These are phyloP conservation scores for Bombus confusus DNA, from an alignment of 1,140 invertebrate genomes.

Conservation along the genomic window DNA sequence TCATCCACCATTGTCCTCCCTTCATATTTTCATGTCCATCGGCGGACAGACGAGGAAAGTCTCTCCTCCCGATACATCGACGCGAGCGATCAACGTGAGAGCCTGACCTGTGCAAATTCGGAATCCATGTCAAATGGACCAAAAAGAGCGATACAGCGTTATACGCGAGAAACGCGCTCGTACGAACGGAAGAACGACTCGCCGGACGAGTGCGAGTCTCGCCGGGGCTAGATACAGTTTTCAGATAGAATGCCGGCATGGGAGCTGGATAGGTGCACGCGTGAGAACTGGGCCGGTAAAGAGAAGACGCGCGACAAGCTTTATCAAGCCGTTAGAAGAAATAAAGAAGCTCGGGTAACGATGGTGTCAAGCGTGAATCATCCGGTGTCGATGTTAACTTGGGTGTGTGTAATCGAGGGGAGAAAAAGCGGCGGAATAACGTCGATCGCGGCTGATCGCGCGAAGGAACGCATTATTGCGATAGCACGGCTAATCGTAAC, in stretches of 20 bases:
- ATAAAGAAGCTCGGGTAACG: constrained; percentile 32
- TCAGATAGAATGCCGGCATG: constrained; percentile 46
- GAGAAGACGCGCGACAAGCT: constrained; percentile 58
- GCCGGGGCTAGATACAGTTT: constrained; percentile 51
- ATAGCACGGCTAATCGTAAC: constrained; percentile 33
- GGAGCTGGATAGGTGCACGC: constrained; percentile 25
- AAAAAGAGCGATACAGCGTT: neutral
- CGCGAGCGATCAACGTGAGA: neutral
- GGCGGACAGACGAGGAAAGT: no score
- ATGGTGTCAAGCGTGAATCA: constrained; percentile 37
- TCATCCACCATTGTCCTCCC: no score
- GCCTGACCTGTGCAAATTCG: constrained; percentile 2
- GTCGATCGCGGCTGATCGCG: constrained; percentile 16
- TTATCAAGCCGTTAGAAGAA: constrained; percentile 61
- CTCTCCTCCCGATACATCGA: no score
- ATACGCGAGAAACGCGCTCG: neutral
- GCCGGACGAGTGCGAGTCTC: constrained; percentile 3
- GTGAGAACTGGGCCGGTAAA: constrained; percentile 62
- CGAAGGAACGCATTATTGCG: constrained; percentile 19
- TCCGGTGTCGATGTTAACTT: neutral
- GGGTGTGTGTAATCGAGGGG: neutral
- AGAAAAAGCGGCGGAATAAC: constrained; percentile 4
- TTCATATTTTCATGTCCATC: no score
- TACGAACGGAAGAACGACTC: constrained; percentile 25
- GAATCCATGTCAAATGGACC: constrained; percentile 7